These are phyloP conservation scores for Macrotrachela quadricornifera DNA, from an alignment of 1,140 invertebrate species.

Conservation along the genomic window DNA sequence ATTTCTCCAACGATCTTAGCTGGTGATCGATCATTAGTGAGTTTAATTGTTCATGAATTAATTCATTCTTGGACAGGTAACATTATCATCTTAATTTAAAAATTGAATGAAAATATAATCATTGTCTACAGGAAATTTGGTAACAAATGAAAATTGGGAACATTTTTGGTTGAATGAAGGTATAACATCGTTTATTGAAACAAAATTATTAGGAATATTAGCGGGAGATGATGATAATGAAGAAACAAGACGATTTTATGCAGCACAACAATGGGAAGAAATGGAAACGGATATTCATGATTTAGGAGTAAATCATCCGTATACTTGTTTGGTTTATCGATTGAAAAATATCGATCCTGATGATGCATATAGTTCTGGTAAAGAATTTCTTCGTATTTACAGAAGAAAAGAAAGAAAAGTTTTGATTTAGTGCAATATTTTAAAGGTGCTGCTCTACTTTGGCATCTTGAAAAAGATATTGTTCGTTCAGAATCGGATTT, in stretches of 20 bases:
- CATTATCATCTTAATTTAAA: too few species aligned
- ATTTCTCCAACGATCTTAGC: conserved; percentile 68
- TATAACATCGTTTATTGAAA: conserved; percentile 72
- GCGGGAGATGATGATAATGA: too few species aligned
- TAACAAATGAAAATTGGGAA: conserved; percentile 74
- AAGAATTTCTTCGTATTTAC: too few species aligned
- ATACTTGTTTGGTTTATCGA: conserved; percentile 38
- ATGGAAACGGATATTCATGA: too few species aligned
- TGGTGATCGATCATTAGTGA: conserved; percentile 65
- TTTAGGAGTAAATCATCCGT: too few species aligned
- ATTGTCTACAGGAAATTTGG: conserved; percentile 80
- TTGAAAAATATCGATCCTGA: conserved; percentile 63
- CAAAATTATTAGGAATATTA: conserved; percentile 43
- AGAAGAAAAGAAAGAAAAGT: too few species aligned
- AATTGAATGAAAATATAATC: too few species aligned
- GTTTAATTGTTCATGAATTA: conserved; percentile 80
- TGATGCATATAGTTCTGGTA: conserved; percentile 47
- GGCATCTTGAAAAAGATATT: conserved; percentile 4
- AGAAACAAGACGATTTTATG: too few species aligned
- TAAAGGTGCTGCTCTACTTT: conserved; percentile 5
- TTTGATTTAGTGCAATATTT: conserved; percentile 7
- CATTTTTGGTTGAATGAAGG: conserved; percentile 89
- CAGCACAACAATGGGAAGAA: too few species aligned
- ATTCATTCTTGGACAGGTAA: conserved; percentile 66
- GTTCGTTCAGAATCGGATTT: not conserved